Evolutionary conservation across 2,888 invertebrate genomes (phyloP), one percentile per base, ranked within the genome.

Genomic region (Chydorus sphaericus): DNA sequence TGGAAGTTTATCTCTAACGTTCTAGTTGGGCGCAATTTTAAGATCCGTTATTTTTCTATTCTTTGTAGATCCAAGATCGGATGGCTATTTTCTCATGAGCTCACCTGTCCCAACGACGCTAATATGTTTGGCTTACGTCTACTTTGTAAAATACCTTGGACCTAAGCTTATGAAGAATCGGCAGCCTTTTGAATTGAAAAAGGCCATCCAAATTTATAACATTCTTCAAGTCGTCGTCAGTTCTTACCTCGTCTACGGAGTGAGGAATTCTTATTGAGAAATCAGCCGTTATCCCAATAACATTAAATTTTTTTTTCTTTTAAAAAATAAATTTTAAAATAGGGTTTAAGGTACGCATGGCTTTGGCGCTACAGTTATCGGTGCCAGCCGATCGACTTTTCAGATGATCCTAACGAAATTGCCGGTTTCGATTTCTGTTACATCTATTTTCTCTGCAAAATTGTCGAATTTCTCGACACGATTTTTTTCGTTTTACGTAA

Each of bases 21-120:
- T n/a, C n/a, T n/a, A n/a, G n/a, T n/a, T n/a, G n/a, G n/a, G n/a
- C n/a, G n/a, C n/a, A n/a, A n/a, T n/a, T n/a, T n/a, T n/a, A n/a
- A n/a, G n/a, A n/a, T n/a, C n/a, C n/a, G n/a, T n/a, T n/a, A n/a
- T n/a, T n/a, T n/a, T n/a, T n/a, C n/a, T n/a, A n/a, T n/a, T n/a
- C n/a, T n/a, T n/a, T n/a, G n/a, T n/a, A 89, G 93, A 94, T 79
- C 86, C 87, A 48, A 78, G 93, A 62, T 89, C 90, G 55, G 85
- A 81, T 65, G 82, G 82, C 67, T 91, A 89, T 87, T 75, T 83
- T 60, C 81, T 93, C 82, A 87, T 91, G 85, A 81, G 83, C 65
- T 86, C 87, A 59, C 91, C 91, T 18, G 75, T 85, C 67, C 91
- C 92, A 49, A 92, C 92, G 61, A 67, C 91, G 55, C 73, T 78